Evolutionary conservation across 1,140 invertebrate genomes (phyloP), one percentile per base, ranked within the genome.

Genomic region (Holcopasites calliopsidis): DNA sequence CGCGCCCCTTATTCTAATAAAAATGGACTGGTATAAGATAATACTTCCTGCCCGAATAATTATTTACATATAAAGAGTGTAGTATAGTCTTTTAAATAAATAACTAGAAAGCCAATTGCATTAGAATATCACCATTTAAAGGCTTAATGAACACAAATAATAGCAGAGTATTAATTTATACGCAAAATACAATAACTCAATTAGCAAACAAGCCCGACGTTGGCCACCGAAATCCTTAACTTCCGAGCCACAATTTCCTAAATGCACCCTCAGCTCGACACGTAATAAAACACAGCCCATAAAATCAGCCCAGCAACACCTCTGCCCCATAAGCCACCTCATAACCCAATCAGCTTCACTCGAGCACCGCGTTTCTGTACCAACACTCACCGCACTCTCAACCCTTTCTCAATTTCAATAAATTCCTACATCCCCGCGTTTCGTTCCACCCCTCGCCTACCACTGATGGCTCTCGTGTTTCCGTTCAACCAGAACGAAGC

Each of bases 371-470:
- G 16, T 3, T 6, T 35, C 33, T 31, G 31, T 31, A 7, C 13
- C 10, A 16, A n/a, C 11, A 31, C 62, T 3, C 7, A 1, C 3
- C 16, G 5, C 23, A 16, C 8, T 4, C 28, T 1, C 7, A 16
- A 40, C 11, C 44, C 23, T 31, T 16, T 38, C 28, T 55, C 68
- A 44, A 68, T 62, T 72, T 61, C 69, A 21, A 72, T 72, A 28
- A 62, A 62, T 70, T 38, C 33, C 35, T 1, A 16, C 6, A 28
- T 11, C n/a, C 28, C 21, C 2, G 5, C 16, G 40, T 40, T 38
- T 38, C 21, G 8, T 10, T 21, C 31, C 3, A 31, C 18, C 10
- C 10, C n/a, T n/a, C n/a, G n/a, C n/a, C n/a, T n/a, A n/a, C 1
- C 3, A 16, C 7, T 7, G 33, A 21, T 23, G 26, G 42, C 38